Conservation (phyloP, 2,888 invertebrate genomes). For the Scaptomyza cyrtandrae region DNA sequence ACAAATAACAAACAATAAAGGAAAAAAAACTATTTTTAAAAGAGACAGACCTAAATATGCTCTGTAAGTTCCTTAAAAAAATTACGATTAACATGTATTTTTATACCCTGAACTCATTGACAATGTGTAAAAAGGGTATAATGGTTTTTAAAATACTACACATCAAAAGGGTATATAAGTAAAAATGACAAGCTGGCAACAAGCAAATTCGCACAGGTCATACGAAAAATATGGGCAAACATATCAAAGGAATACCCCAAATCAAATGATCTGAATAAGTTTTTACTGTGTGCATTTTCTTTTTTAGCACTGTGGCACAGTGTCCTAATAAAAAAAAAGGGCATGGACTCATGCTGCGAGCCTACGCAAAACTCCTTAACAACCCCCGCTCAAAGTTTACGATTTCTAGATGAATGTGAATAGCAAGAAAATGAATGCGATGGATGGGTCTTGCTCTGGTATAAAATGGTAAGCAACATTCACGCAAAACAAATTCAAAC, state of each 20-base stretch:
- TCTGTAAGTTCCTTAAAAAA: too few species aligned
- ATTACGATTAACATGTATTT: too few species aligned
- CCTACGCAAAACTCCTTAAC: slow-evolving; percentile 26
- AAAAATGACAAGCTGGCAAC: slow-evolving; percentile 25
- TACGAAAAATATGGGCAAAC: slow-evolving; percentile 48
- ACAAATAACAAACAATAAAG: too few species aligned
- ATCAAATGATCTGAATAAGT: slow-evolving; percentile 53
- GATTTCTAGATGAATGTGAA: slow-evolving; percentile 25
- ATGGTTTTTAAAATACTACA: too few species aligned
- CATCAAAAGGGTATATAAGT: background rate
- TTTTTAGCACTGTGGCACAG: slow-evolving; percentile 25
- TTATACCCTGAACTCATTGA: too few species aligned
- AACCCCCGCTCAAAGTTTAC: slow-evolving; percentile 19
- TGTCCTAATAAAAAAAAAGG: slow-evolving; percentile 22
- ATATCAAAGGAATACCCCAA: slow-evolving; percentile 53
- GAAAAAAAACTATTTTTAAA: too few species aligned
- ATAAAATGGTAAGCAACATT: slow-evolving; percentile 19
- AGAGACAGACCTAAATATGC: too few species aligned
- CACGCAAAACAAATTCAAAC: slow-evolving; percentile 47
- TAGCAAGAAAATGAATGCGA: slow-evolving; percentile 5
- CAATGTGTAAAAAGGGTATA: too few species aligned
- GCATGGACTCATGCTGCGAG: slow-evolving; percentile 37
- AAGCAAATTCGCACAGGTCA: slow-evolving; percentile 42
- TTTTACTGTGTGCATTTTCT: slow-evolving; percentile 19
- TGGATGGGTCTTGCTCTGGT: background rate